These are phyloP conservation scores for Nesogale talazaci DNA, from an alignment of 2,113 vertebrate genomes.

Conservation along the genomic window DNA sequence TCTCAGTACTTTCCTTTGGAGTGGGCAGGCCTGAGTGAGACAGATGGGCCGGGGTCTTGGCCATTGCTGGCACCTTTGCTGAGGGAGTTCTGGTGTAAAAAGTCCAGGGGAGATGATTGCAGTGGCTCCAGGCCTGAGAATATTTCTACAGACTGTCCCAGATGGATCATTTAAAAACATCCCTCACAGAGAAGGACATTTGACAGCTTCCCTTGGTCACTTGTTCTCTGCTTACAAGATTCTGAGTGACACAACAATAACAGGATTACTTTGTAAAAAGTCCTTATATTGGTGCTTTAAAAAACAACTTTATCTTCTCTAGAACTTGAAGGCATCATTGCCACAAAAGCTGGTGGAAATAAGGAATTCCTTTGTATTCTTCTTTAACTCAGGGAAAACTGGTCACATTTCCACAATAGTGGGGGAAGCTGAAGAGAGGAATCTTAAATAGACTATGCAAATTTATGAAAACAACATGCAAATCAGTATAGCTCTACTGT, in stretches of 20 bases:
- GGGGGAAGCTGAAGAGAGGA: constrained; percentile 16
- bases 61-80: neutral
- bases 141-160: neutral
- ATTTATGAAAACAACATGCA: constrained; percentile 75
- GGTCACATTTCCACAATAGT: constrained; percentile 56
- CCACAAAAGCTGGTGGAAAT: constrained; percentile 60
- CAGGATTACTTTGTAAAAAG: constrained; percentile 41
- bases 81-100: neutral
- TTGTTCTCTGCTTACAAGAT: neutral
- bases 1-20: neutral
- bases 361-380: constrained; percentile 70
- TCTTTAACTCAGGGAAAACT: constrained; percentile 38
- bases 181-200: neutral
- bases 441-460: constrained; percentile 64
- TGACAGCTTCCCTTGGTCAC: neutral
- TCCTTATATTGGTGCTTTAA: constrained; percentile 60
- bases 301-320: constrained; percentile 54
- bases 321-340: constrained; percentile 62
- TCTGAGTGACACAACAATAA: constrained; percentile 32
- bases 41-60: constrained; percentile 18
- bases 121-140: neutral
- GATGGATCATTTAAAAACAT: constrained; percentile 35
- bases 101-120: neutral
- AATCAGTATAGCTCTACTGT: constrained; percentile 58
- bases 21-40: neutral